These are phyloP conservation scores for Muscidifurax raptorellus DNA, from an alignment of 1,140 invertebrate species.

Conservation along the genomic window DNA sequence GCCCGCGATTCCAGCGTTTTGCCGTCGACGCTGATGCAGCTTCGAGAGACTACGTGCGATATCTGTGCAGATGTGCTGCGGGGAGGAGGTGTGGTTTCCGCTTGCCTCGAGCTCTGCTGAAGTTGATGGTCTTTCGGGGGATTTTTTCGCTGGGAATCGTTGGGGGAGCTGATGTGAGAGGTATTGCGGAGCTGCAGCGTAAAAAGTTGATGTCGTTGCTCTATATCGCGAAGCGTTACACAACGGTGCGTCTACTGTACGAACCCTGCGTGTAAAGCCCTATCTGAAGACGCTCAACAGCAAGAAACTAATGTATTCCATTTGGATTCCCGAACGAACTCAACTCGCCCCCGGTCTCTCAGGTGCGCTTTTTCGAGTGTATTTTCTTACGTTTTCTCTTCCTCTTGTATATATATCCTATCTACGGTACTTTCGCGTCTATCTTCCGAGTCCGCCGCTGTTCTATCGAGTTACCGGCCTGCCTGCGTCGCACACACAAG, in stretches of 20 bases:
- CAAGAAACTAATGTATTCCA: not conserved
- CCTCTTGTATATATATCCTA: slow-evolving; percentile 1
- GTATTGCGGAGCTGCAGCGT: too few species aligned
- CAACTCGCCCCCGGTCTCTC: not conserved
- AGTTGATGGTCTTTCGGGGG: not conserved
- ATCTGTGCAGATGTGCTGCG: not conserved
- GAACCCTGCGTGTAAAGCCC: too few species aligned
- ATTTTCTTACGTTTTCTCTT: not conserved
- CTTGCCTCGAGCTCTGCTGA: not conserved
- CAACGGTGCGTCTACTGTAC: too few species aligned
- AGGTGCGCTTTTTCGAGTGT: not conserved
- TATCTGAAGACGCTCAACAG: too few species aligned
- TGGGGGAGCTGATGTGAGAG: too few species aligned
- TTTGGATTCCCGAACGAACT: not conserved
- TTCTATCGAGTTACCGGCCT: slow-evolving; percentile 1
- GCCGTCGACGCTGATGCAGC: not conserved
- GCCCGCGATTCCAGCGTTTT: not conserved
- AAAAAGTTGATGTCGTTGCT: too few species aligned
- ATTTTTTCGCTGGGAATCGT: not conserved
- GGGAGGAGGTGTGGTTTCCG: not conserved
- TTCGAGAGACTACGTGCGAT: not conserved
- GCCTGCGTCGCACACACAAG: not conserved
- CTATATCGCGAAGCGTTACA: too few species aligned
- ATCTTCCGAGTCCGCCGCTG: not conserved
- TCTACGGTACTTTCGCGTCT: not conserved